Evolutionary conservation across 2,797 vertebrate species (phyloP).

Genomic region (Fratercula arctica): DNA sequence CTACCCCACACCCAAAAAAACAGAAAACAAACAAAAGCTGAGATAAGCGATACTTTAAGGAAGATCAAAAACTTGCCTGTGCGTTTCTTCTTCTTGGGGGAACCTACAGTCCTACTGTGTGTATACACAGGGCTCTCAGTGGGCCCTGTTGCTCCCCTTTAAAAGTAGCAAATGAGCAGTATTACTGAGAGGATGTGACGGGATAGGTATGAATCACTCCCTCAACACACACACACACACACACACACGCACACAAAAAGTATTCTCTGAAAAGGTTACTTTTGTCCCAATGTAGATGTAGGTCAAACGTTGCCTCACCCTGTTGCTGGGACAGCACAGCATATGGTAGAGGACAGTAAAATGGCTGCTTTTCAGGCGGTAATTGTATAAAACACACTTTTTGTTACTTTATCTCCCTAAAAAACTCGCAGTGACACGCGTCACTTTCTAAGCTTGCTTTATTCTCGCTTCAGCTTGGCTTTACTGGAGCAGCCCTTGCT

Average conservation of each 20-base stretch:
- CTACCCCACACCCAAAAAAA: neutral
- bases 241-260: too few relatives aligned
- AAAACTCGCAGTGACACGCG: neutral
- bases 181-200: neutral
- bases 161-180: neutral
- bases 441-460: neutral
- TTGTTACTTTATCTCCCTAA: neutral
- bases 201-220: neutral
- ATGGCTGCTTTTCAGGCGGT: neutral
- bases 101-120: neutral
- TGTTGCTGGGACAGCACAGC: neutral
- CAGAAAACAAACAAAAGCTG: constrained; percentile 62
- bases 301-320: neutral
- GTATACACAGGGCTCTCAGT: neutral
- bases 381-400: neutral
- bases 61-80: constrained; percentile 52
- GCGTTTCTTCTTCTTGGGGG: constrained; percentile 21
- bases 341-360: neutral
- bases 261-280: neutral
- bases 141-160: neutral
- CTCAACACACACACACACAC: neutral
- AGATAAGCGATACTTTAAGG: constrained; percentile 22
- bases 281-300: fast-evolving
- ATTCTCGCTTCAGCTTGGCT: neutral
- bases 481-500: neutral